These are phyloP conservation scores for Perodicticus potto DNA, from an alignment of 2,797 vertebrate species.

Conservation along the genomic window DNA sequence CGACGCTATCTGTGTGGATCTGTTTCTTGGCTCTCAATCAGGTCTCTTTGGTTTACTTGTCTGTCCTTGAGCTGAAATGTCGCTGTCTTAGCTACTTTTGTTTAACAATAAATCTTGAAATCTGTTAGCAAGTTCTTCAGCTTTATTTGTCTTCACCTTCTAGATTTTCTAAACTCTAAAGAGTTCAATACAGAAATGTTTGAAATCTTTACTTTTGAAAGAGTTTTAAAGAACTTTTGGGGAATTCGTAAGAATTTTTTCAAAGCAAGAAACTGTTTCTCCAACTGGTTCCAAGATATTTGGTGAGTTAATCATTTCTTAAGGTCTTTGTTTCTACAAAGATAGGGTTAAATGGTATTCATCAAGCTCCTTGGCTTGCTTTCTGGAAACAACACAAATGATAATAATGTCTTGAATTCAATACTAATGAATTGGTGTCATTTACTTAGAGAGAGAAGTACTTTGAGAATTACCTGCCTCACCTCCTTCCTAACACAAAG, in stretches of 20 bases:
- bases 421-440: not conserved
- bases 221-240: not conserved
- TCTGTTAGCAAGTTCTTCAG: not conserved
- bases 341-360: not conserved
- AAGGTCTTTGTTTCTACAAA: slow-evolving; percentile 30
- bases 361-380: not conserved
- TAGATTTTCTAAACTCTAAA: not conserved
- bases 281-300: not conserved
- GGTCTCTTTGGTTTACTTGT: not conserved
- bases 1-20: not conserved
- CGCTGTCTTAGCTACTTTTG: not conserved
- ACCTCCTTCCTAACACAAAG: not conserved
- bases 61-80: not conserved
- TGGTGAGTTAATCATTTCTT: slow-evolving; percentile 25
- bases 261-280: slow-evolving; percentile 10
- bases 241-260: not conserved
- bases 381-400: not conserved
- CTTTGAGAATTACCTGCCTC: not conserved
- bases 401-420: not conserved
- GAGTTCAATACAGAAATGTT: slow-evolving; percentile 10
- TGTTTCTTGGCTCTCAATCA: not conserved
- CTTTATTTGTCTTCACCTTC: not conserved
- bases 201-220: slow-evolving; percentile 20
- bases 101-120: not conserved
- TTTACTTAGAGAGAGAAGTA: not conserved